These are phyloP conservation scores for Steinernema scapterisci DNA, from an alignment of 2,888 invertebrate species.

Conservation along the genomic window DNA sequence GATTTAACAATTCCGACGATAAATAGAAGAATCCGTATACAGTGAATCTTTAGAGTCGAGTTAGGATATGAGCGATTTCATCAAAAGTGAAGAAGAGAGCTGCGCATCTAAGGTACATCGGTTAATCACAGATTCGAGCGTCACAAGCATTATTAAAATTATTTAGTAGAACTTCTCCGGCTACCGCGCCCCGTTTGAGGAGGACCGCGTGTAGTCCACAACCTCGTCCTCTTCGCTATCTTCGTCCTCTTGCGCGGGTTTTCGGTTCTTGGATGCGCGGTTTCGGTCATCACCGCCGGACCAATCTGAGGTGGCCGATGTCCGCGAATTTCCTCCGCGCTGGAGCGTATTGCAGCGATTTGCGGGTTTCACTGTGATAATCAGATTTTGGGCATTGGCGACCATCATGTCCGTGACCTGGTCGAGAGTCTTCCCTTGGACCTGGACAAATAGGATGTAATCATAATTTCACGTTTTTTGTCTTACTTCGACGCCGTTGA, in stretches of 20 bases:
- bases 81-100: background rate
- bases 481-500: slow-evolving; percentile 95
- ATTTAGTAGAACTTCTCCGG: background rate
- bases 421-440: slow-evolving; percentile 92
- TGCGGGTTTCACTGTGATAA: slow-evolving; percentile 97
- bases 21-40: background rate
- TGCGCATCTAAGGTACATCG: slow-evolving; percentile 6
- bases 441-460: slow-evolving; percentile 46
- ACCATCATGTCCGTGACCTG: slow-evolving; percentile 99
- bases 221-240: slow-evolving; percentile 40
- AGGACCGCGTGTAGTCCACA: slow-evolving; percentile 36
- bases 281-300: slow-evolving; percentile 5
- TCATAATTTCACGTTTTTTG: too few relatives aligned
- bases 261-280: slow-evolving; percentile 36
- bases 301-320: slow-evolving; percentile 4
- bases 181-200: slow-evolving; percentile 14
- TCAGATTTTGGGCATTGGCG: slow-evolving; percentile 96
- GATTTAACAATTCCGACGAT: background rate
- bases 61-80: slow-evolving; percentile 19
- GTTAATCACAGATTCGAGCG: slow-evolving; percentile 20
- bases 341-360: slow-evolving; percentile 75
- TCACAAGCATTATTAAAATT: slow-evolving; percentile 12
- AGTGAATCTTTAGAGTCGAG: background rate
- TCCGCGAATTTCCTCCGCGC: slow-evolving; percentile 27
- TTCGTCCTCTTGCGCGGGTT: slow-evolving; percentile 38